Evolutionary conservation across 1,140 invertebrate species (phyloP), one percentile per base, ranked within the genome.

Genomic region (Agrypnia vestita): DNA sequence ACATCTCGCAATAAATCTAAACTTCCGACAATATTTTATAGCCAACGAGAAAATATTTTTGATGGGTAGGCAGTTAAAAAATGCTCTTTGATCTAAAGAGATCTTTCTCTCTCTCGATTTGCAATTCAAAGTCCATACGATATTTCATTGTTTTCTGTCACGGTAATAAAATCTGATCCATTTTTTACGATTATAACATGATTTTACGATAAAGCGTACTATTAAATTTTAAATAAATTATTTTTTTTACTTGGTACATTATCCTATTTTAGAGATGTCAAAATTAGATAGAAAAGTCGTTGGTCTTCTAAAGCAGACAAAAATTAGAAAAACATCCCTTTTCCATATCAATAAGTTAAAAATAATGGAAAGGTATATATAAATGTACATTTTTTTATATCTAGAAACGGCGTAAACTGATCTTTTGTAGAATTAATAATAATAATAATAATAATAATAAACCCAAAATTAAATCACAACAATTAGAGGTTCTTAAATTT

Each of bases 161-260:
- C 55, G 67, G 59, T 43, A 62, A 9, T 79, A 73, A 79, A 79
- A 25, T 74, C 8, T 43, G 21, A 35, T 25, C 35, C 25, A 25
- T 62, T 62, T 78, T 79, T 79, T 73, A 79, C 77, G 77, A 74
- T 79, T 73, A 59, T 79, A 79, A 73, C 73, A 56, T 55, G 53
- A 74, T 74, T 74, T 74, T 74, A 74, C 25, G 49, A 55, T 74
- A 55, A 73, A 56, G n/a, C 12, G 19, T 10, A 25, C 19, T 11
- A 46, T 55, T 35, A 74, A 71, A 71, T 51, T 53, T 71, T 19
- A 51, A 71, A 71, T 71, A 71, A 71, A 71, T 51, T 71, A 47
- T 46, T 1, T 69, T 35, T 11, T 15, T 35, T 1, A n/a, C 43
- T 47, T 6, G 13, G 15, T 13, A 13, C 49, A 51, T 35, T 35